Conservation (phyloP, 2,888 invertebrate genomes). For the Drosophila mercatorum region DNA sequence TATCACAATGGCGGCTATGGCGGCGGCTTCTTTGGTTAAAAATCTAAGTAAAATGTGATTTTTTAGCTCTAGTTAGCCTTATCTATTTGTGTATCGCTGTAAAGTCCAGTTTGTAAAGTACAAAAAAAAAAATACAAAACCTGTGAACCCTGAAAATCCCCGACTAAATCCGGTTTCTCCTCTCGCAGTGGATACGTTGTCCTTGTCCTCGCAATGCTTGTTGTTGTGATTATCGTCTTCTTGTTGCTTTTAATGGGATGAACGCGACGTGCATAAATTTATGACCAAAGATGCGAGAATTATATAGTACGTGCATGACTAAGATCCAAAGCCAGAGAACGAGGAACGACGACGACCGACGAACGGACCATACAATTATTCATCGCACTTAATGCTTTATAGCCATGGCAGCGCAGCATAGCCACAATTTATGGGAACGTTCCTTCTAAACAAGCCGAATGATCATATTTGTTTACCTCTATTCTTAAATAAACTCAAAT, state of each 20-base stretch:
- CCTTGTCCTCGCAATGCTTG: slow-evolving; percentile 49
- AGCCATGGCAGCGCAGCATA: slow-evolving; percentile 14
- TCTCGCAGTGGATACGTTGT: slow-evolving; percentile 43
- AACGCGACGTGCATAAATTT: slow-evolving; percentile 72
- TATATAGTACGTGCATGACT: slow-evolving; percentile 56
- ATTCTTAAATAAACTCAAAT: background rate
- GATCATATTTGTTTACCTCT: background rate
- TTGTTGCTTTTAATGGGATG: slow-evolving; percentile 50
- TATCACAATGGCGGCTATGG: slow-evolving; percentile 71
- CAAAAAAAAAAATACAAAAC: slow-evolving; percentile 18
- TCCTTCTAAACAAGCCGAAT: slow-evolving; percentile 5
- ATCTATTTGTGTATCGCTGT: slow-evolving; percentile 41
- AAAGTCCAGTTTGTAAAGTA: slow-evolving; percentile 32
- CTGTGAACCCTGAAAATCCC: slow-evolving; percentile 26
- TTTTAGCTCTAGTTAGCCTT: slow-evolving; percentile 41
- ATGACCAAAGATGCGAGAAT: slow-evolving; percentile 62
- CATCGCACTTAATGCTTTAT: slow-evolving; percentile 28
- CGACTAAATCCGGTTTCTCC: slow-evolving; percentile 68
- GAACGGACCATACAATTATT: slow-evolving; percentile 29
- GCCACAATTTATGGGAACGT: slow-evolving; percentile 25
- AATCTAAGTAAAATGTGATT: slow-evolving; percentile 35
- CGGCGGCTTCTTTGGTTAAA: slow-evolving; percentile 62
- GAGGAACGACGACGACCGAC: slow-evolving; percentile 9
- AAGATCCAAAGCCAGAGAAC: slow-evolving; percentile 28
- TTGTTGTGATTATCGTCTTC: slow-evolving; percentile 16